Evolutionary conservation across 2,113 vertebrate species (phyloP), one percentile per base, ranked within the genome.

Genomic region (Aphelocoma coerulescens): DNA sequence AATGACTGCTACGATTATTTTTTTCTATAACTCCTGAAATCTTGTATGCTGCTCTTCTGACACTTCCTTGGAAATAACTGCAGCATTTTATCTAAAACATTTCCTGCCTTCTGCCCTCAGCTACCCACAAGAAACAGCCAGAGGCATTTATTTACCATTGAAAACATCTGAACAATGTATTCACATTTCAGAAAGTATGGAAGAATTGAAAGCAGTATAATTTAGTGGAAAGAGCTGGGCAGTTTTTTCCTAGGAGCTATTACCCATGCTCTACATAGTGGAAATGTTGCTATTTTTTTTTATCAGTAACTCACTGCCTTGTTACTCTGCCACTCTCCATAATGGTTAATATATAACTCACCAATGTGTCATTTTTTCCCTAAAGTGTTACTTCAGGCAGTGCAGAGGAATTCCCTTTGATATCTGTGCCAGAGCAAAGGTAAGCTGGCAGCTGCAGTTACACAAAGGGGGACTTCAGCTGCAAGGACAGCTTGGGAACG

Each of bases 311-410:
- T 66, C 39, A 43, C 27, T 28, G 33, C 74, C 59, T 16, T 67
- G 46, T 67, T 61, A 55, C 35, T n/a, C 79, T 59, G n/a, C 61
- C 52, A 44, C 33, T 63, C 51, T 76, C 44, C 48, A 1, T 39
- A 76, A 48, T 7, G 6, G 92, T 95, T 96, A 95, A 91, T 92
- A 57, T 75, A 18, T 93, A 93, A 94, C 83, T 81, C 52, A 46
- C 32, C 12, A 3, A 84, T 67, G 88, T 88, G 92, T 77, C 92
- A 43, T 20, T 84, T 86, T 78, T 93, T 89, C 96, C 93, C 73
- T 68, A 32, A 84, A 84, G 68, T 8, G 8, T 61, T 83, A 85
- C 52, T 94, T 85, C 63, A 80, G 82, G 75, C 74, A 66, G 39
- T 59, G 68, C 72, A 55, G 82, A 68, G 79, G 48, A 94, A 88